Conservation (phyloP, 2,113 vertebrate species). For the Atrichornis clamosus region DNA sequence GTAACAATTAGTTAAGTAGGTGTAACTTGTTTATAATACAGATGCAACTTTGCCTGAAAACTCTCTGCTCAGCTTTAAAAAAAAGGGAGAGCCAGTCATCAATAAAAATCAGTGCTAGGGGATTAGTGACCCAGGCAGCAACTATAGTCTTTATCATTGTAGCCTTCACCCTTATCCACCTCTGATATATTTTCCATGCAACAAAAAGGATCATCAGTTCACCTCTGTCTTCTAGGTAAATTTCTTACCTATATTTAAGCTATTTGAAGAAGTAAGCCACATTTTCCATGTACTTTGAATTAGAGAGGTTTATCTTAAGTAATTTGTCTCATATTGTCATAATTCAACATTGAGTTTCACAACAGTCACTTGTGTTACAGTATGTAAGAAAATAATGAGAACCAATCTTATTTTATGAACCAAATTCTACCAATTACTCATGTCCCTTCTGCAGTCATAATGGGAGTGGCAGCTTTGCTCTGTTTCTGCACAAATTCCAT, state of each 20-base stretch:
- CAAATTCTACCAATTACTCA: background rate
- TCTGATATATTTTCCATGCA: background rate
- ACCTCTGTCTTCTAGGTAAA: background rate
- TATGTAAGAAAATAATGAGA: background rate
- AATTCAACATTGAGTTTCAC: background rate
- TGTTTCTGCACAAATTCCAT: background rate
- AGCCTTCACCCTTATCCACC: background rate
- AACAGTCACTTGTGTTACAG: background rate
- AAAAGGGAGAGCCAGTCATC: background rate
- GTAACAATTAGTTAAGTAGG: background rate
- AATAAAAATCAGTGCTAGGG: background rate
- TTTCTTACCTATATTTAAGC: background rate
- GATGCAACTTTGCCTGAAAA: background rate
- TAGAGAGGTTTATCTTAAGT: background rate
- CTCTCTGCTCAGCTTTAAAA: background rate
- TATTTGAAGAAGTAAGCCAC: background rate
- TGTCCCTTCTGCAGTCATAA: background rate
- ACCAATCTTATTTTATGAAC: background rate
- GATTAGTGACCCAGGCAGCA: background rate
- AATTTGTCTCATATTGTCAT: background rate
- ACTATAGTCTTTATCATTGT: background rate
- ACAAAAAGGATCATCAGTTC: background rate
- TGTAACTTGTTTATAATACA: background rate
- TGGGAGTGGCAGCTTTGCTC: background rate
- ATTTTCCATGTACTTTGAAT: background rate